Conservation (phyloP, 2,888 invertebrate species). For the Malacosoma neustria region DNA sequence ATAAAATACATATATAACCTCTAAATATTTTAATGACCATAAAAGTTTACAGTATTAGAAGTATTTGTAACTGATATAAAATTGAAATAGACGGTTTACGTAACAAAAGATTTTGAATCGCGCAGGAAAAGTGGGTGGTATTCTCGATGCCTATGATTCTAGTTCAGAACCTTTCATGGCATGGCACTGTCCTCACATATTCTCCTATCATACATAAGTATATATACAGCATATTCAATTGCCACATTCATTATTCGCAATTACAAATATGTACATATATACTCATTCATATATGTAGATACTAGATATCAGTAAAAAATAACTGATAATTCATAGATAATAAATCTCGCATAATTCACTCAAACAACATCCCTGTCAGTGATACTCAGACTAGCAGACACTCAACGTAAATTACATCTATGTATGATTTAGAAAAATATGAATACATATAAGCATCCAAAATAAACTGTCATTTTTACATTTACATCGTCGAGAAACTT, state of each 20-base stretch:
- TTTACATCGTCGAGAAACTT: no score
- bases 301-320: slow-evolving; percentile 15
- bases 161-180: slow-evolving; percentile 73
- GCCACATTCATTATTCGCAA: slow-evolving; percentile 11
- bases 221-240: slow-evolving; percentile 27
- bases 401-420: slow-evolving; percentile 29
- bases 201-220: slow-evolving; percentile 69
- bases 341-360: slow-evolving; percentile 70
- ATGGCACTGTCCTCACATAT: slow-evolving; percentile 73
- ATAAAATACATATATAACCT: slow-evolving; percentile 25
- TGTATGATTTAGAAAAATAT: not conserved
- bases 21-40: slow-evolving; percentile 63
- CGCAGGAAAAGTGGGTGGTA: slow-evolving; percentile 73
- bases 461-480: no score
- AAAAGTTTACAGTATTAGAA: slow-evolving; percentile 60
- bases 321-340: slow-evolving; percentile 30
- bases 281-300: slow-evolving; percentile 11
- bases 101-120: slow-evolving; percentile 55
- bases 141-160: slow-evolving; percentile 69
- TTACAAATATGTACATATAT: slow-evolving; percentile 26
- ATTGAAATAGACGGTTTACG: slow-evolving; percentile 40
- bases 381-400: slow-evolving; percentile 73
- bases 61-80: slow-evolving; percentile 45
- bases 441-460: not conserved
- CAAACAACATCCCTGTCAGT: slow-evolving; percentile 72